A percentile compares a stretch with the other conserved stretches of the same genome.
These are phyloP conservation scores for Aphelinus certus DNA, from an alignment of 1,140 invertebrate genomes.

Conservation along the genomic window DNA sequence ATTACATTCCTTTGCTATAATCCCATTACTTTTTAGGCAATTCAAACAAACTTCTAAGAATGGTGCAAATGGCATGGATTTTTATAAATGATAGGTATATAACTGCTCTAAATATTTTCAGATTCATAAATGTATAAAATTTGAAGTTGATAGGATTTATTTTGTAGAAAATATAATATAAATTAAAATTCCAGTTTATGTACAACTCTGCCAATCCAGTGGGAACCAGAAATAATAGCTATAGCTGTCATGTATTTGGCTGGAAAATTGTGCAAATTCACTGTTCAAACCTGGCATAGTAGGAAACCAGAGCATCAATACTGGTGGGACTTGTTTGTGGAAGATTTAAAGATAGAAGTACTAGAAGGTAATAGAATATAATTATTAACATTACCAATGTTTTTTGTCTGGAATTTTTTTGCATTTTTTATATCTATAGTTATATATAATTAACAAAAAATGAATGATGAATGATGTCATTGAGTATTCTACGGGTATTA, in stretches of 20 bases:
- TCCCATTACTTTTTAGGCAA: constrained; percentile 69
- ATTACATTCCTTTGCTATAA: too few relatives aligned
- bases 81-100: constrained; percentile 42
- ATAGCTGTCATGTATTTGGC: constrained; percentile 17
- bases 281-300: neutral
- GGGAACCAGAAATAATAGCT: constrained; percentile 24
- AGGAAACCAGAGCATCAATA: constrained; percentile 1
- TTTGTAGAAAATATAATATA: neutral
- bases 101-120: constrained; percentile 2
- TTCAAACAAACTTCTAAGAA: constrained; percentile 90
- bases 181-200: constrained; percentile 14
- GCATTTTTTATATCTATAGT: neutral
- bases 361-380: constrained; percentile 29
- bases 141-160: neutral
- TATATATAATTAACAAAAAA: neutral
- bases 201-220: constrained; percentile 18
- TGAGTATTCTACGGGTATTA: too few relatives aligned
- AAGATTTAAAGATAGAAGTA: constrained; percentile 34
- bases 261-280: constrained; percentile 12
- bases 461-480: too few relatives aligned
- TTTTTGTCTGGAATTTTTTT: neutral
- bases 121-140: constrained; percentile 8
- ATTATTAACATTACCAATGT: neutral
- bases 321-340: constrained; percentile 41
- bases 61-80: constrained; percentile 89